Percentiles rank a stretch among this genome's conserved stretches.
phyloP scores from a whole-genome alignment of 2,113 vertebrate species.

The Rhynchomys soricoides region DNA sequence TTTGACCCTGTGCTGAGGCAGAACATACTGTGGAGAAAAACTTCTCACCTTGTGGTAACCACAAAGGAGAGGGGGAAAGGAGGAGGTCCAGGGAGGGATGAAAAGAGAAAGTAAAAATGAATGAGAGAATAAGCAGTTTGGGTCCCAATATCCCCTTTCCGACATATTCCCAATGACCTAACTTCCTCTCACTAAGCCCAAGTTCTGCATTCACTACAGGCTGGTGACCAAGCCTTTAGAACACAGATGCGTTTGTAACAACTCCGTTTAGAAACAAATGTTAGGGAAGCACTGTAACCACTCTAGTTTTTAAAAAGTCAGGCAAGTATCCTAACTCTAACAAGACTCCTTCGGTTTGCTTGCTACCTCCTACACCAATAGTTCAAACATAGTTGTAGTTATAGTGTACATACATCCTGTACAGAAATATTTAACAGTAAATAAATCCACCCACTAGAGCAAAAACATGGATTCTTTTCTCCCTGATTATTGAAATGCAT shows the following conservation, averaged over 20 bases:
- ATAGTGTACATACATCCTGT: constrained; percentile 20
- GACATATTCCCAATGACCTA: not conserved
- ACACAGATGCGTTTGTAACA: not conserved
- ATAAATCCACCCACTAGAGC: constrained; percentile 62
- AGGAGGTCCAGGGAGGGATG: too few species aligned
- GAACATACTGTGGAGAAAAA: not conserved
- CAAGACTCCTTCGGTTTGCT: constrained; percentile 26
- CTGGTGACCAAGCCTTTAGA: not conserved
- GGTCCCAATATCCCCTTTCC: not conserved
- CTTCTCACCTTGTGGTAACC: not conserved
- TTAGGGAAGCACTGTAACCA: not conserved
- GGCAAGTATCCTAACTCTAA: constrained; percentile 14
- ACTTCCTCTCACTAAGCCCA: not conserved
- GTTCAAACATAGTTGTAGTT: constrained; percentile 43
- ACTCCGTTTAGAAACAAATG: constrained; percentile 17
- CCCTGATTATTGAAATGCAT: constrained; percentile 53
- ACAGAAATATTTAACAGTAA: constrained; percentile 63
- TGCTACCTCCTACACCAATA: not conserved
- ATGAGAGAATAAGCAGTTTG: not conserved
- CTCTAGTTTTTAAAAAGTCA: not conserved
- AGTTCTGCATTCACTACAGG: not conserved
- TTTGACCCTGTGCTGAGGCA: not conserved
- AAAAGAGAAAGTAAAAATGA: not conserved
- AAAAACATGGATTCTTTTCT: constrained; percentile 38
- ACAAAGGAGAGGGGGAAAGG: not conserved